A percentile compares a stretch with the other conserved stretches of the same genome.
These are phyloP conservation scores for Drosophila funebris DNA, from an alignment of 1,140 invertebrate genomes.

Conservation along the genomic window DNA sequence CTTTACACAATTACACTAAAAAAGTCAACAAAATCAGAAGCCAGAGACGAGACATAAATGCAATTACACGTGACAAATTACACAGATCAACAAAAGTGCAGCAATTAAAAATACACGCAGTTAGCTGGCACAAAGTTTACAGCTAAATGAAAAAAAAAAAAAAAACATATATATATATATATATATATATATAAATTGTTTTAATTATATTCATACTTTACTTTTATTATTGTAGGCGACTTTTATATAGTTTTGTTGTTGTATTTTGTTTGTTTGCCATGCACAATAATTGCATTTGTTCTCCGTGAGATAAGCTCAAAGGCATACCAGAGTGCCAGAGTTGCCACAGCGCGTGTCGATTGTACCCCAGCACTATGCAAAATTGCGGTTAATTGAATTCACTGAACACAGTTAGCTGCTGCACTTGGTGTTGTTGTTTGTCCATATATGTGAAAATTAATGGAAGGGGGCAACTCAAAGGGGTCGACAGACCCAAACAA, in stretches of 20 bases:
- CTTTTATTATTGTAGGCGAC: constrained; percentile 14
- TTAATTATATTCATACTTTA: constrained; percentile 67
- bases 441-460: constrained; percentile 66
- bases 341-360: constrained; percentile 13
- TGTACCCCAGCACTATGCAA: constrained; percentile 51
- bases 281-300: constrained; percentile 72
- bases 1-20: constrained; percentile 45
- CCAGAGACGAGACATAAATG: constrained; percentile 40
- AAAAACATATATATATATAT: background rate
- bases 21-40: constrained; percentile 71
- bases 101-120: constrained; percentile 44
- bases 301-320: constrained; percentile 45
- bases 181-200: constrained; percentile 32
- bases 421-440: constrained; percentile 24
- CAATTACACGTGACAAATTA: constrained; percentile 75
- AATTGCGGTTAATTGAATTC: constrained; percentile 80
- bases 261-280: constrained; percentile 28
- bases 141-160: constrained; percentile 7
- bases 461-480: constrained; percentile 63
- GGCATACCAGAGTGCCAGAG: constrained; percentile 4
- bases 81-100: constrained; percentile 43
- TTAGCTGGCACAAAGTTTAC: background rate
- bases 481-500: constrained; percentile 41
- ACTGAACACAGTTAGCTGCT: constrained; percentile 62
- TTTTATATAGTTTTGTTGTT: background rate